Conservation (phyloP, 30 jellyfish, hydroid and myxozoan genomes). For the Chironex yamaguchii region DNA sequence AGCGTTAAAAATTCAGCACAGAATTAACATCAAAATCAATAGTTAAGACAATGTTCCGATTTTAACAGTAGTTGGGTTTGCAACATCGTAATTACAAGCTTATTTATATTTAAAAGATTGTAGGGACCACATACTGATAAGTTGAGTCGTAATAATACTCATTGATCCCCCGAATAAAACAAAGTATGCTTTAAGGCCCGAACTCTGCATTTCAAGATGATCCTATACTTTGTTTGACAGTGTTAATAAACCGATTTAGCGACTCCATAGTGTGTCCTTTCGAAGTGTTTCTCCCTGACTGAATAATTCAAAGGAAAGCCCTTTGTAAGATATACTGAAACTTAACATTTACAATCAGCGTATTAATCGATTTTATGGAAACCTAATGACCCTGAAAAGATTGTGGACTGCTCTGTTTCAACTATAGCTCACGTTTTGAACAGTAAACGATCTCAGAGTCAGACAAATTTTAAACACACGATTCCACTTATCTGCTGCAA, state of each 20-base stretch:
- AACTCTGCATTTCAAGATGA: background rate
- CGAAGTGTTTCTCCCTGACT: background rate
- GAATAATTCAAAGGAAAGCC: background rate
- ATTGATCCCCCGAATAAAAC: background rate
- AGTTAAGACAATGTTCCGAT: too few species aligned
- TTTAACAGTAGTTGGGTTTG: too few species aligned
- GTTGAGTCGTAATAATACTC: background rate
- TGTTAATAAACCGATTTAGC: background rate
- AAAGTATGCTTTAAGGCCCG: background rate
- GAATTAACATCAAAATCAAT: too few species aligned
- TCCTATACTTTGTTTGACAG: background rate
- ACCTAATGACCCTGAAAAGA: background rate
- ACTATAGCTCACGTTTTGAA: too few species aligned
- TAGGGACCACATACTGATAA: background rate
- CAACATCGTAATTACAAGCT: background rate
- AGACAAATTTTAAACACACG: too few species aligned
- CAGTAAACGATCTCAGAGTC: too few species aligned
- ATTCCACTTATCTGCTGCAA: background rate
- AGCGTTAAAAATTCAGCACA: too few species aligned
- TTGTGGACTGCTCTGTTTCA: background rate
- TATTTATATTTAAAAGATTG: background rate
- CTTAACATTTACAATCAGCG: background rate
- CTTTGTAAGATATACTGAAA: background rate
- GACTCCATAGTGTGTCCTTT: background rate
- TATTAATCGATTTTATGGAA: background rate